Conservation (phyloP, 2,797 vertebrate genomes). For the Xiphophorus birchmanni region DNA sequence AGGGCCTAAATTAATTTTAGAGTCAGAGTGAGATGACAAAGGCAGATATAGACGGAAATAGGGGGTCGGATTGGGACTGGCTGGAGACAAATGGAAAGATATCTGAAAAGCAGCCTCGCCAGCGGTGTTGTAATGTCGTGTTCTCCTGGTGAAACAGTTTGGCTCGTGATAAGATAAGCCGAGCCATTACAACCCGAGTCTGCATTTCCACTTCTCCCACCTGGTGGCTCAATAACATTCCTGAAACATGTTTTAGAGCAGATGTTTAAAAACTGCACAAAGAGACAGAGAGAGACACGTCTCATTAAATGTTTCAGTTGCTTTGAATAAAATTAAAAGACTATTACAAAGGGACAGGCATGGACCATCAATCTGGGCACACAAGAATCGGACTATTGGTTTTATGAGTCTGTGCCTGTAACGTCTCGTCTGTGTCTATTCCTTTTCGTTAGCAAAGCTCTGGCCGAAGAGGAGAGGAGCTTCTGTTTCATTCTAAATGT, state of each 20-base stretch:
- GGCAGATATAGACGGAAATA: slow-evolving; percentile 69
- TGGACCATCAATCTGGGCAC: slow-evolving; percentile 54
- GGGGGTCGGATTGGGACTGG: slow-evolving; percentile 50
- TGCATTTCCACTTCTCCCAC: slow-evolving; percentile 55
- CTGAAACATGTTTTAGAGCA: slow-evolving; percentile 17
- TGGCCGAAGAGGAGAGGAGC: slow-evolving; percentile 18
- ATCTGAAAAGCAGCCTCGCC: slow-evolving; percentile 44
- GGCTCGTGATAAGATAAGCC: slow-evolving; percentile 74
- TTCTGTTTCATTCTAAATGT: slow-evolving; percentile 34
- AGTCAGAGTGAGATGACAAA: slow-evolving; percentile 62
- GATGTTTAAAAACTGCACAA: slow-evolving; percentile 31
- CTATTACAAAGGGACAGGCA: slow-evolving; percentile 61
- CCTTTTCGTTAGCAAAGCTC: slow-evolving; percentile 7
- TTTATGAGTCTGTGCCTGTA: slow-evolving; percentile 42
- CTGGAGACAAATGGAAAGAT: slow-evolving; percentile 76
- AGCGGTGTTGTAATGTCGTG: slow-evolving; percentile 46
- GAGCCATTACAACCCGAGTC: slow-evolving; percentile 64
- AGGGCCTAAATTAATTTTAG: slow-evolving; percentile 68
- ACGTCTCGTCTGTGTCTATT: slow-evolving; percentile 9
- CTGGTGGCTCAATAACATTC: slow-evolving; percentile 42
- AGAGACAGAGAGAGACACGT: slow-evolving; percentile 15
- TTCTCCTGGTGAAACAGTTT: slow-evolving; percentile 62
- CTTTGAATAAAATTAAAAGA: slow-evolving; percentile 69
- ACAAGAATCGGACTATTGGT: slow-evolving; percentile 45
- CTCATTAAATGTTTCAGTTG: slow-evolving; percentile 48